Conservation (phyloP, 2,888 invertebrate genomes). For the Drosophila anomelani region DNA sequence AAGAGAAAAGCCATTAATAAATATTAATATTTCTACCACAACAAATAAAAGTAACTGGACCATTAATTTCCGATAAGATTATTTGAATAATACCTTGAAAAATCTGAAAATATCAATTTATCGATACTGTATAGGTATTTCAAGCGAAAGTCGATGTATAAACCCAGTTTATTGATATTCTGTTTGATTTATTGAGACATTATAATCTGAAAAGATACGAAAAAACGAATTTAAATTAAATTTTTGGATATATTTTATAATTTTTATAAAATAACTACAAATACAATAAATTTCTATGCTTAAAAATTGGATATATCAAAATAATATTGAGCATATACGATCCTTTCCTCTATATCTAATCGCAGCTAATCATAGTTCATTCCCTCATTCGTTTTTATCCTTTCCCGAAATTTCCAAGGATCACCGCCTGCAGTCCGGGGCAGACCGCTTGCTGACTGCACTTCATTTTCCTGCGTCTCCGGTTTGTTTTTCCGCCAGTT, state of each 20-base stretch:
- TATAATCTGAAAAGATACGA: neutral
- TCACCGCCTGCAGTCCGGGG: constrained; percentile 15
- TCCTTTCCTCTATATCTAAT: neutral
- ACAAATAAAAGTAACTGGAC: constrained; percentile 3
- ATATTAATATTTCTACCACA: constrained; percentile 11
- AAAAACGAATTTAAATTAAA: neutral
- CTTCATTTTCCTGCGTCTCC: constrained; percentile 47
- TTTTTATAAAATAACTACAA: neutral
- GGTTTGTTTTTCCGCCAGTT: constrained; percentile 24
- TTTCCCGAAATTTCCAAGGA: neutral
- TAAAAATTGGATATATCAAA: neutral
- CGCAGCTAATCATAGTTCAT: constrained; percentile 39
- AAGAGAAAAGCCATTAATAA: constrained; percentile 6
- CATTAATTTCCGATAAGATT: constrained; percentile 7
- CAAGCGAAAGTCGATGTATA: neutral
- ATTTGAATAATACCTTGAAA: neutral
- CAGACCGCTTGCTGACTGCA: constrained; percentile 40
- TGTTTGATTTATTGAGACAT: neutral
- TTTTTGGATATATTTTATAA: neutral
- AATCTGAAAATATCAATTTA: neutral
- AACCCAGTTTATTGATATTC: neutral
- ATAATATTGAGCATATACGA: too few relatives aligned
- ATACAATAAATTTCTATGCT: neutral
- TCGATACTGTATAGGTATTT: neutral
- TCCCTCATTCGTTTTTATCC: constrained; percentile 46